Evolutionary conservation across 2,888 invertebrate genomes (phyloP).

Genomic region (Leptogaster cylindrica): DNA sequence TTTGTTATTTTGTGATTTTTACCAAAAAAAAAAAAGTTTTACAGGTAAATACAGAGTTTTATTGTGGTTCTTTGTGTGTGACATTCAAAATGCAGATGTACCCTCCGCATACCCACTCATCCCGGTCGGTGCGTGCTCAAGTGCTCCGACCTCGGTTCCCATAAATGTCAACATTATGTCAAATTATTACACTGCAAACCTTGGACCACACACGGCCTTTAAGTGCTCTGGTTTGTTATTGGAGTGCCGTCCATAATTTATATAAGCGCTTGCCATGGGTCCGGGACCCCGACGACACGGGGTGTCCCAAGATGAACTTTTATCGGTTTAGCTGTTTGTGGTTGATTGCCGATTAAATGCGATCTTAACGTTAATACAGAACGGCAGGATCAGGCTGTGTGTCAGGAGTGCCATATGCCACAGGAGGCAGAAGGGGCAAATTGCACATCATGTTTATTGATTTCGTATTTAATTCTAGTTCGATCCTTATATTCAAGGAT

Average conservation of each 20-base stretch:
- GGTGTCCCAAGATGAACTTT: too few species aligned
- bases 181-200: constrained; percentile 10
- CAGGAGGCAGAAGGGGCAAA: too few species aligned
- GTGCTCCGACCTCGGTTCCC: background rate
- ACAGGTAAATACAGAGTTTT: too few species aligned
- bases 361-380: constrained; percentile 3
- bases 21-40: too few species aligned
- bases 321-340: constrained; percentile 11
- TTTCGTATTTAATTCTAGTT: background rate
- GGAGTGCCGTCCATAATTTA: constrained; percentile 15
- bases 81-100: too few species aligned
- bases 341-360: background rate
- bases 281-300: too few species aligned
- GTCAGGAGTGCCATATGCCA: background rate
- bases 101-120: too few species aligned
- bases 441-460: constrained; percentile 4
- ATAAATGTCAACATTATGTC: constrained; percentile 15
- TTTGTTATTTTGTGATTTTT: too few species aligned
- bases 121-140: constrained; percentile 8
- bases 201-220: constrained; percentile 4
- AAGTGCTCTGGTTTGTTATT: constrained; percentile 30
- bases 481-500: background rate
- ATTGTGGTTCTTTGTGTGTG: too few species aligned
- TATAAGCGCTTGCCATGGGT: too few species aligned
- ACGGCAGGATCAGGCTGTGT: background rate